phyloP scores from a whole-genome alignment of 2,113 vertebrate genomes.

The Catharus bicknelli region DNA sequence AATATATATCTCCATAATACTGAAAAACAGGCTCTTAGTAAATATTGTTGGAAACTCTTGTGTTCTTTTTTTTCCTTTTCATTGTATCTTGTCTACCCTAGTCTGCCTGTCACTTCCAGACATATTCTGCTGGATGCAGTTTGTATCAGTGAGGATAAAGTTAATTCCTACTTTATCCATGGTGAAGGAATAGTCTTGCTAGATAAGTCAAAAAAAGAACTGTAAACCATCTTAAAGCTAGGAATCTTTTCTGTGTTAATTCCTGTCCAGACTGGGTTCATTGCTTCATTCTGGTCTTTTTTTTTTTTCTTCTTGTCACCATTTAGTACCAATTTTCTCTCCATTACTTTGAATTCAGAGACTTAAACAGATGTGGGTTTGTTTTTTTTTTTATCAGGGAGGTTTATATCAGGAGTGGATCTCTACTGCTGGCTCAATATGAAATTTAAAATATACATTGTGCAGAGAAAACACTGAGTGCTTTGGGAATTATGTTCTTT shows the following conservation, averaged over 20 bases:
- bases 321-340: not conserved
- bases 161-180: not conserved
- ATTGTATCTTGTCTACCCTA: not conserved
- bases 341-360: not conserved
- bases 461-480: not conserved
- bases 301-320: not conserved
- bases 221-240: not conserved
- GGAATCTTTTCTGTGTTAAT: not conserved
- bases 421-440: not conserved
- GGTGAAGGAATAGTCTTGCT: not conserved
- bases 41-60: not conserved
- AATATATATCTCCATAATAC: not conserved
- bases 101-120: not conserved
- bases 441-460: not conserved
- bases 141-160: not conserved
- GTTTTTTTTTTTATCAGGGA: not conserved
- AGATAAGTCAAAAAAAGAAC: not conserved
- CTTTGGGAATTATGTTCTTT: not conserved
- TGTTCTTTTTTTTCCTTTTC: rapidly evolving
- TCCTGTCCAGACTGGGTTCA: not conserved
- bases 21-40: not conserved
- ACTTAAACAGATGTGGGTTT: not conserved
- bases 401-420: not conserved
- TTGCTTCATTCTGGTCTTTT: not conserved
- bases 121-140: not conserved